Base-by-base conservation (phyloP, 2,113 vertebrate genomes). In the Colossoma macropomum region DNA sequence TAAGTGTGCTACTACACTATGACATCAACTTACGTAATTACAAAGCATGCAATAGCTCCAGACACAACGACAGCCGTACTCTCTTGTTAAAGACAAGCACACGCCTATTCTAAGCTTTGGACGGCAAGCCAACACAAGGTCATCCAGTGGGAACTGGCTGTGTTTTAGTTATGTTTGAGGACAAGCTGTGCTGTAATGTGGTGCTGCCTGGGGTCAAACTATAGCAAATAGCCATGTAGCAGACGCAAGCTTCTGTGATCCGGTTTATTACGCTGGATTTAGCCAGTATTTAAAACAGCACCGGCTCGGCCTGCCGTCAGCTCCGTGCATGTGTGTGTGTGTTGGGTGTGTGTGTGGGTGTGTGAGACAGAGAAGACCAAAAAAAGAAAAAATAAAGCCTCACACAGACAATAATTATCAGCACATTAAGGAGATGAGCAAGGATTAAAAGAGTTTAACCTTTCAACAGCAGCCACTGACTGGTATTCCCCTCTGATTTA, bases 381-480 rank as follows among this genome's bases (percentile, higher is more conserved):
- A 23, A n/a, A 32, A 17, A 48, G 54, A 19, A 63, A 19, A n/a
- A 50, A 85, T 81, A 52, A n/a, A 59, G 85, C 82, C 81, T 80
- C 80, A 54, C 75, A 70, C 71, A 90, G 90, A 92, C 90, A 86
- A 78, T 90, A 91, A 93, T 94, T 93, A 91, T 83, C 45, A 48
- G 34, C 90, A 89, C 92, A 94, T 94, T 93, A 93, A 87, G 88
- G 88, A 90, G 93, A 92, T 90, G 90, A 94, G 90, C 89, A 69
- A 86, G 59, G 85, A 86, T 92, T 93, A 89, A 91, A 85, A 27
- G 72, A 59, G 90, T 89, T 93, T 90, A 91, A 86, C 86, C 28
- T 89, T 91, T 90, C 89, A 93, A 89, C 88, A 66, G 25, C 63
- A 50, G 75, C 77, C 56, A 68, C 30, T 88, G 86, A 88, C 88